Evolutionary conservation across 2,888 invertebrate species (phyloP).

Genomic region (Drosophila nigricruria): DNA sequence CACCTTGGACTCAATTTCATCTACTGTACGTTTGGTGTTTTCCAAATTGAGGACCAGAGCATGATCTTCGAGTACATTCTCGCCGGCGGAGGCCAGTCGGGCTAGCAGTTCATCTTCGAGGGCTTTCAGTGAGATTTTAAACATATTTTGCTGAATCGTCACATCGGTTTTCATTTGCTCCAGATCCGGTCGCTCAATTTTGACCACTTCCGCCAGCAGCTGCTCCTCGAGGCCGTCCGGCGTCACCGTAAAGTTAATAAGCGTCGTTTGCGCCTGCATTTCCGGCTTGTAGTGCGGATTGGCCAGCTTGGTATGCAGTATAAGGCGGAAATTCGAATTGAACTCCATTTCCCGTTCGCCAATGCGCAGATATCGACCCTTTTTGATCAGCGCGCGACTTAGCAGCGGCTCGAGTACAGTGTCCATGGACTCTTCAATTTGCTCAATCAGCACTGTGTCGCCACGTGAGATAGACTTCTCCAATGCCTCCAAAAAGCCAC

Average conservation of each 20-base stretch:
- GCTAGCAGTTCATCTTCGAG: conserved; percentile 96
- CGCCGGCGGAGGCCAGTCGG: conserved; percentile 94
- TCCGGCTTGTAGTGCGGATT: conserved; percentile 99
- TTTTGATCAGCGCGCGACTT: conserved; percentile 94
- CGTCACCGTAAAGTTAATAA: conserved; percentile 98
- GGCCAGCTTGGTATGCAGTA: conserved; percentile 96
- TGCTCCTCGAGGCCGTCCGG: conserved; percentile 98
- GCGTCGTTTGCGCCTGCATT: conserved; percentile 97
- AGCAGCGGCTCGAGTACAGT: conserved; percentile 96
- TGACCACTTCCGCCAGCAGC: conserved; percentile 96
- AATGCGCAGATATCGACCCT: conserved; percentile 92
- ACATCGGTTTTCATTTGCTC: conserved; percentile 93
- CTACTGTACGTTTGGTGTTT: conserved; percentile 96
- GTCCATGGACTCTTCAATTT: conserved; percentile 96
- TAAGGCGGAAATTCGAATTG: conserved; percentile 92
- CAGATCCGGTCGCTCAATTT: conserved; percentile 96
- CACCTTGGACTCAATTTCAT: conserved; percentile 95
- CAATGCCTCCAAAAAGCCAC: conserved; percentile 93
- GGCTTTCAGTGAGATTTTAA: conserved; percentile 95
- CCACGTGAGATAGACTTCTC: conserved; percentile 92
- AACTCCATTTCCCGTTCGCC: conserved; percentile 98
- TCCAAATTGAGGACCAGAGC: conserved; percentile 96
- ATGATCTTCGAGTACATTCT: conserved; percentile 96
- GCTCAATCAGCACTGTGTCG: conserved; percentile 93
- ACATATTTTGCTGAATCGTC: conserved; percentile 97